phyloP scores from a whole-genome alignment of 2,113 vertebrate genomes.

The Delphinapterus leucas region DNA sequence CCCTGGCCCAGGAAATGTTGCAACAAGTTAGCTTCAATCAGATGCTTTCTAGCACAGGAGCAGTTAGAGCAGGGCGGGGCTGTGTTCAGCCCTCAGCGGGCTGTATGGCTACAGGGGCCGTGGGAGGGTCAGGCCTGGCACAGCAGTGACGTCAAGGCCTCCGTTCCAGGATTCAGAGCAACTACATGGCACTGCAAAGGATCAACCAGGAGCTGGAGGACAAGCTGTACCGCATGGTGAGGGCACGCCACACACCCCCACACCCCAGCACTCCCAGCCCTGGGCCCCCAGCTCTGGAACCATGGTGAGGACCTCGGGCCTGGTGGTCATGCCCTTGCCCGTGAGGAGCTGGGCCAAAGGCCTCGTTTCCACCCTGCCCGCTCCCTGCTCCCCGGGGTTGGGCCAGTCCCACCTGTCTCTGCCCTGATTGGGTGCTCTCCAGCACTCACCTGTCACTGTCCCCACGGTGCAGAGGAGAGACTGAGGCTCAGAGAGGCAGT shows the following conservation, averaged over 20 bases:
- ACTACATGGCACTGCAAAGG: slow-evolving; percentile 95
- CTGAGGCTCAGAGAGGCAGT: not conserved
- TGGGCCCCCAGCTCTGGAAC: not conserved
- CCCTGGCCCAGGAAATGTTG: not conserved
- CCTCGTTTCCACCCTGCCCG: not conserved
- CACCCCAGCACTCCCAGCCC: not conserved
- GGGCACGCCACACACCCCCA: not conserved
- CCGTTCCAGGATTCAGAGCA: slow-evolving; percentile 93
- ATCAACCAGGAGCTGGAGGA: slow-evolving; percentile 98
- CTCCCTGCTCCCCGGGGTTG: not conserved
- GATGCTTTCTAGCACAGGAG: not conserved
- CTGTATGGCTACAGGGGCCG: fast-evolving
- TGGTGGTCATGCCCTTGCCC: not conserved
- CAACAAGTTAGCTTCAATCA: not conserved
- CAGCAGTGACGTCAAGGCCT: slow-evolving; percentile 47
- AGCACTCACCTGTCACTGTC: not conserved
- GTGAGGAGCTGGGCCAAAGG: not conserved
- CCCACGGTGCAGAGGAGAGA: not conserved
- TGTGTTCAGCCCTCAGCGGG: not conserved
- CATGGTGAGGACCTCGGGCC: not conserved
- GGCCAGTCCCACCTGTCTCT: too few species aligned
- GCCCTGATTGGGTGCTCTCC: fast-evolving
- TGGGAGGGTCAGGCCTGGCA: not conserved
- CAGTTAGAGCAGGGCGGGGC: not conserved
- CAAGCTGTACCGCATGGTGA: slow-evolving; percentile 95